Evolutionary conservation across 1,140 invertebrate species (phyloP), one percentile per base, ranked within the genome.

Genomic region (Saccostrea echinata): DNA sequence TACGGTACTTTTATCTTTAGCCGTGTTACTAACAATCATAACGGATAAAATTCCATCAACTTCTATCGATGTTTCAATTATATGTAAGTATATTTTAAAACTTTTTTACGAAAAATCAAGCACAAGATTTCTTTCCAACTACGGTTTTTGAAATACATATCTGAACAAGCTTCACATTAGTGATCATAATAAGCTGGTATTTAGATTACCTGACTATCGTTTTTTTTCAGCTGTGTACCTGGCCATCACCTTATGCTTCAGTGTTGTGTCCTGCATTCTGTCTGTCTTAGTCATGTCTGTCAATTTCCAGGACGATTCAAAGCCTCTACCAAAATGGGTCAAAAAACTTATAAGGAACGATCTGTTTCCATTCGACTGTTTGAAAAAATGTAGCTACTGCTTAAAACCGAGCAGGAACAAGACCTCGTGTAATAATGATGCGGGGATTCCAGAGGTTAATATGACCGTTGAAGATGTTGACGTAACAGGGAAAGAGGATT

Each of bases 241-340:
- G 13, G 68, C 68, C 24, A 76, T 76, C 16, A 76, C 68, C 27
- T 30, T 76, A 27, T 76, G 68, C 68, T 76, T 76, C 68, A 76
- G 68, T 12, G 68, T 76, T 30, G 68, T 76, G 24, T 76, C 68
- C 12, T 76, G 68, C 27, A 76, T 76, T 12, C 30, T 76, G 24
- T 76, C 68, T 16, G 68, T 76, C 68, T 30, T 76, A 30, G 68
- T 76, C 24, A 76, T 76, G 68, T 76, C 68, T 27, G 68, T 76
- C 68, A 76, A 33, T 30, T 76, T 76, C 27, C 68, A 76, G 27
- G 68, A 76, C 12, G 13, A 24, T 13, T 76, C 68, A 33, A 76
- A 76, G 27, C 68, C 27, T 30, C 68, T 76, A 30, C 68, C 68
- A 18, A 12, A 18, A 16, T 76, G 68, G 68, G 27, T 27, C 9